These are phyloP conservation scores for Lithosia quadra DNA, from an alignment of 2,888 invertebrate genomes.

Conservation along the genomic window DNA sequence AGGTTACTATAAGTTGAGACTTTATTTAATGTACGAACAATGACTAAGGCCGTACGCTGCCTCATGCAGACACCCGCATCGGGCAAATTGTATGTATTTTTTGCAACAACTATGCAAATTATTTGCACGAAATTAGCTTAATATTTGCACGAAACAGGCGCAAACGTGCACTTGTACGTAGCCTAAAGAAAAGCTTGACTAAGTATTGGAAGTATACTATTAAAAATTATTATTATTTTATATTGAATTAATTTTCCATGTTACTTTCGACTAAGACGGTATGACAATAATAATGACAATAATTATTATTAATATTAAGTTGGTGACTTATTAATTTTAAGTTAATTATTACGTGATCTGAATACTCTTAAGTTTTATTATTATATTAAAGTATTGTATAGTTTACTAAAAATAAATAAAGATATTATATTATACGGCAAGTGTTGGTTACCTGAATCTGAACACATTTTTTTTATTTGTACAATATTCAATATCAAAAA, in stretches of 20 bases:
- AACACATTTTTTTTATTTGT: conserved; percentile 19
- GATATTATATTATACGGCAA: conserved; percentile 24
- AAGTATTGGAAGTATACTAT: conserved; percentile 16
- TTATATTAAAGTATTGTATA: conserved; percentile 30
- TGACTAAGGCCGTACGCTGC: no score
- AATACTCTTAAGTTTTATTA: conserved; percentile 52
- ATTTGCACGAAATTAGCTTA: no score
- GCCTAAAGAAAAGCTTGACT: not conserved
- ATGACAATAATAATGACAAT: conserved; percentile 23
- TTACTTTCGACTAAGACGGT: not conserved
- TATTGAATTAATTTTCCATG: not conserved
- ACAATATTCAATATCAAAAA: no score
- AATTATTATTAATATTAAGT: conserved; percentile 20
- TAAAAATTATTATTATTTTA: not conserved
- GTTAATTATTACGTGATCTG: conserved; percentile 50
- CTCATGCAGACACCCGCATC: no score
- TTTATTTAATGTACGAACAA: not conserved
- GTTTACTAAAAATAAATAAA: conserved; percentile 23
- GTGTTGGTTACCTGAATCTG: conserved; percentile 20
- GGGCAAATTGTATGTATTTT: no score
- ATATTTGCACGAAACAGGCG: no score
- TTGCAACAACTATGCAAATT: no score
- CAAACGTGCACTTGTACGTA: no score
- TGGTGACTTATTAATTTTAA: conserved; percentile 51
- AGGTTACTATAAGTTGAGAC: not conserved